Conservation (phyloP, 2,113 vertebrate species). For the human (Homo sapiens) region GRCh38 chr16:80046001-80046500, state of each 20-base stretch:
- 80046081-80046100: constrained; percentile 90
- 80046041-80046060: constrained; percentile 88
- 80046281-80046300: constrained; percentile 84
- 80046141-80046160: constrained; percentile 85
- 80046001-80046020: constrained; percentile 86
- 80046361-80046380: constrained; percentile 46
- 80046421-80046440: constrained; percentile 53
- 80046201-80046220: constrained; percentile 76
- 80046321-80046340: constrained; percentile 78
- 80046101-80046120: constrained; percentile 88
- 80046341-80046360: constrained; percentile 58
- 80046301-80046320: constrained; percentile 79
- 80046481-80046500: not conserved
- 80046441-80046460: constrained; percentile 31
- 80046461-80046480: not conserved
- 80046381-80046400: constrained; percentile 64
- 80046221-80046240: constrained; percentile 55
- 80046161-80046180: constrained; percentile 87
- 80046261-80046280: constrained; percentile 85
- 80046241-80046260: constrained; percentile 86
- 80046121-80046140: constrained; percentile 89
- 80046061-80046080: constrained; percentile 88
- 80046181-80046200: constrained; percentile 89
- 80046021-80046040: constrained; percentile 89
- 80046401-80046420: constrained; percentile 28